phyloP scores from a whole-genome alignment of 1,140 invertebrate genomes.

The Sycophaga agraensis region DNA sequence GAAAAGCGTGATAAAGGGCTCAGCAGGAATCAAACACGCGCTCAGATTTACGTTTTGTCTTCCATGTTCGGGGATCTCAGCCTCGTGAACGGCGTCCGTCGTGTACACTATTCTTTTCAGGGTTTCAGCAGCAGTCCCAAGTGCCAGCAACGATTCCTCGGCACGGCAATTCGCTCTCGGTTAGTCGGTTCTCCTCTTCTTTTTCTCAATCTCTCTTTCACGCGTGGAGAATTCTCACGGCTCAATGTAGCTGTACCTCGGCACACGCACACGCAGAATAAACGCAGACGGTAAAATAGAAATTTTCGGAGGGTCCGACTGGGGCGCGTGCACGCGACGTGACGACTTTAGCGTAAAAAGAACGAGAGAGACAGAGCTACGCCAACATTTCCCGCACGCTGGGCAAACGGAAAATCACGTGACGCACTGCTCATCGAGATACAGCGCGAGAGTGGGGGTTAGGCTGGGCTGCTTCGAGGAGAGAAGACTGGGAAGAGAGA shows the following conservation, averaged over 20 bases:
- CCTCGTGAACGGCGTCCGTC: constrained; percentile 5
- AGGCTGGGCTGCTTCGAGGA: too few relatives aligned
- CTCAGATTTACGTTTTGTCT: constrained; percentile 13
- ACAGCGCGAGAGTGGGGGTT: background rate
- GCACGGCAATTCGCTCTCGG: too few relatives aligned
- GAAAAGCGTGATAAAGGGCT: background rate
- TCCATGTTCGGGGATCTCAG: constrained; percentile 1
- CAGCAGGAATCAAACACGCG: background rate
- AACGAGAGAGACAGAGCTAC: background rate
- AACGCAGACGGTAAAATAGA: background rate
- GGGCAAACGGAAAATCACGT: constrained; percentile 19
- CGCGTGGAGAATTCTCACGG: background rate
- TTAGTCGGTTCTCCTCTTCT: background rate
- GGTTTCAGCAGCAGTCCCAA: too few relatives aligned
- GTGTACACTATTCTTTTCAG: too few relatives aligned
- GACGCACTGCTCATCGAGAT: background rate
- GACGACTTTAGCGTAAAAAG: background rate
- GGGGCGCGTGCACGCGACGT: background rate
- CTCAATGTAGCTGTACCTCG: background rate
- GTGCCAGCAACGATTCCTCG: too few relatives aligned
- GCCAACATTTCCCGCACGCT: background rate
- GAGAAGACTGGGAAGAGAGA: background rate
- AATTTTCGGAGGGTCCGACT: background rate
- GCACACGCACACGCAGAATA: background rate
- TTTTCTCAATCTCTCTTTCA: background rate